Evolutionary conservation across 2,797 vertebrate genomes (phyloP), one percentile per base, ranked within the genome.

Genomic region (Karalla daura): DNA sequence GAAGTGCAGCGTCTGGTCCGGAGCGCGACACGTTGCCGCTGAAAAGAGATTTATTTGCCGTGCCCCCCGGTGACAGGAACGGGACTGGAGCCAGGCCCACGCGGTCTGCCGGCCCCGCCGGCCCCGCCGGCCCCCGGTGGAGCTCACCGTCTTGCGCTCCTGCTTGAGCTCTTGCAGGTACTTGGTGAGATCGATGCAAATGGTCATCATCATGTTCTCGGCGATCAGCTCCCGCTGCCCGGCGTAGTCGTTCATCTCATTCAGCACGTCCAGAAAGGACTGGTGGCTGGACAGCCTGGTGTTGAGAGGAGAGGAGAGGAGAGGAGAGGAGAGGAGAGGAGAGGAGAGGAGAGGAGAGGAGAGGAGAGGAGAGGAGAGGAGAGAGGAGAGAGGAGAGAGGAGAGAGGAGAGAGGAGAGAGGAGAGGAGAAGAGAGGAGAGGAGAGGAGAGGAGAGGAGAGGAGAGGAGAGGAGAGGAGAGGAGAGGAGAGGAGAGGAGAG

Each of bases 141-240:
- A 39, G 46, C 86, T 93, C 90, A 97, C 96, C 94, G 59, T 91
- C 86, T 97, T 97, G 32, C 96, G 92, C 51, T 97, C 96, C 90
- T 94, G 95, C 85, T 96, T 97, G 73, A 96, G 91, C 47, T 96
- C 96, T 65, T 97, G 95, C 0, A 95, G 92, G 76, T 95, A 95
- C 81, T 95, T 96, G 41, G 93, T 93, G 86, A 97, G 90, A 75
- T 96, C 95, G 0, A 95, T 92, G 78, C 95, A 96, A 74, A 97
- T 96, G 15, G 86, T 94, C 80, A 95, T 86, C 55, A 95, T 93
- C 88, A 96, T 93, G 88, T 96, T 96, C 88, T 97, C 96, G 0
- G 96, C 95, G 15, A 97, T 94, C 7, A 97, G 92, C 88, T 97
- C 96, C 46, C 95, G 87, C 92, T 97, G 96, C 30, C 96, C 96